phyloP scores from a whole-genome alignment of 2,797 vertebrate species.

The Squalus acanthias region DNA sequence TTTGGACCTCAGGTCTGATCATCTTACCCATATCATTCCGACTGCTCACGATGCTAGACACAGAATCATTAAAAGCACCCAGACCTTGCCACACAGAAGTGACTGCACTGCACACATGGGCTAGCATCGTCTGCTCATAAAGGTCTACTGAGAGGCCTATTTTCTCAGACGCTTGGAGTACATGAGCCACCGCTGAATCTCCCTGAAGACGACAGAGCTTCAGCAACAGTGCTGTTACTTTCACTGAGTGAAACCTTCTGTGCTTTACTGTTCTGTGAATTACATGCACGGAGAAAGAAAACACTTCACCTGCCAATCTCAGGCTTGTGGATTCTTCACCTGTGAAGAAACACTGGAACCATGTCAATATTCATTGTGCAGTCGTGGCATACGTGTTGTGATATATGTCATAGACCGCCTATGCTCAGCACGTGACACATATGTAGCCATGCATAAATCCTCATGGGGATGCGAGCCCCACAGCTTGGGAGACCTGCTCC shows the following conservation, averaged over 20 bases:
- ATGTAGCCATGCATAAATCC: background rate
- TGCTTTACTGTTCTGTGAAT: background rate
- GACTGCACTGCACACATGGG: background rate
- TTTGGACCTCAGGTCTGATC: background rate
- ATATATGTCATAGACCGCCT: background rate
- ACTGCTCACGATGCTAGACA: background rate
- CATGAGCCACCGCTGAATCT: background rate
- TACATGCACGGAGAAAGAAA: background rate
- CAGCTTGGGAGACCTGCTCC: background rate
- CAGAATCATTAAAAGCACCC: background rate
- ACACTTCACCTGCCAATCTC: background rate
- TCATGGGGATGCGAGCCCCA: no score
- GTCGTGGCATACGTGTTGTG: background rate
- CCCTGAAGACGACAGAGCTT: background rate
- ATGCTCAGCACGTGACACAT: background rate
- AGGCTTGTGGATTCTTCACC: background rate
- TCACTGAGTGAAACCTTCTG: background rate
- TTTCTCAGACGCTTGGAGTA: background rate
- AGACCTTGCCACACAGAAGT: background rate
- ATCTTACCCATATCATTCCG: conserved; percentile 13
- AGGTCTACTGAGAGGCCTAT: background rate
- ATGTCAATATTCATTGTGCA: background rate
- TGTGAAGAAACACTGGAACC: background rate
- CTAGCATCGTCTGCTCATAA: background rate
- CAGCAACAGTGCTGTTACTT: background rate